Percentiles rank a stretch among this genome's conserved stretches.
Evolutionary conservation across 2,113 vertebrate genomes (phyloP).

Genomic region (Vombatus ursinus): DNA sequence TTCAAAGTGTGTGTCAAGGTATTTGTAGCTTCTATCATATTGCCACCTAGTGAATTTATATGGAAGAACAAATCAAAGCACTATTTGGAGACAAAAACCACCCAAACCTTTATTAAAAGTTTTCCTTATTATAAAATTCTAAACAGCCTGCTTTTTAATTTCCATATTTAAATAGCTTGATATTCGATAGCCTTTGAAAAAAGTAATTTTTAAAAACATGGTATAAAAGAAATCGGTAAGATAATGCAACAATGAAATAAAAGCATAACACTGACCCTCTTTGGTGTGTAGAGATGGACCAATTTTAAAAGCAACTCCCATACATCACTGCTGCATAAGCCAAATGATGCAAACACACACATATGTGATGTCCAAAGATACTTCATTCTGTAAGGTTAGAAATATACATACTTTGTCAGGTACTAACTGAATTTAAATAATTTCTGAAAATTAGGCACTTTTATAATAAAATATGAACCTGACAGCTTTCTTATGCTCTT

Average conservation of each 20-base stretch:
- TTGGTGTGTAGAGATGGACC: slow-evolving; percentile 83
- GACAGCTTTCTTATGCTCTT: neutral
- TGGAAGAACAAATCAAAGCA: slow-evolving; percentile 21
- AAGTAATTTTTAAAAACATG: neutral
- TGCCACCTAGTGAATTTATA: slow-evolving; percentile 88
- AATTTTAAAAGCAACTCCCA: slow-evolving; percentile 88
- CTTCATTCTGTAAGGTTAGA: slow-evolving; percentile 91
- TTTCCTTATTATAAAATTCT: slow-evolving; percentile 24
- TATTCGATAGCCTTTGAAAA: neutral
- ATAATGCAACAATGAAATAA: neutral
- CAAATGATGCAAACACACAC: slow-evolving; percentile 94
- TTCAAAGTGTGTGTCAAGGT: neutral
- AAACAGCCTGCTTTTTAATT: neutral
- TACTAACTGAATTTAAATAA: neutral
- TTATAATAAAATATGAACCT: neutral
- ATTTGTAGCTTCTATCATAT: slow-evolving; percentile 78
- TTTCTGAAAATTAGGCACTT: neutral
- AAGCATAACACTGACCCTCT: slow-evolving; percentile 79
- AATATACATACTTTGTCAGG: neutral
- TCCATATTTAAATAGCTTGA: neutral
- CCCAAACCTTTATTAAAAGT: neutral
- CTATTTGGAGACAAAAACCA: neutral
- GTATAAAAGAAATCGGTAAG: neutral
- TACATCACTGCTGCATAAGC: slow-evolving; percentile 89
- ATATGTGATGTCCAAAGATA: slow-evolving; percentile 99